These are phyloP conservation scores for Epicampocera succincta DNA, from an alignment of 2,888 invertebrate species.

Conservation along the genomic window DNA sequence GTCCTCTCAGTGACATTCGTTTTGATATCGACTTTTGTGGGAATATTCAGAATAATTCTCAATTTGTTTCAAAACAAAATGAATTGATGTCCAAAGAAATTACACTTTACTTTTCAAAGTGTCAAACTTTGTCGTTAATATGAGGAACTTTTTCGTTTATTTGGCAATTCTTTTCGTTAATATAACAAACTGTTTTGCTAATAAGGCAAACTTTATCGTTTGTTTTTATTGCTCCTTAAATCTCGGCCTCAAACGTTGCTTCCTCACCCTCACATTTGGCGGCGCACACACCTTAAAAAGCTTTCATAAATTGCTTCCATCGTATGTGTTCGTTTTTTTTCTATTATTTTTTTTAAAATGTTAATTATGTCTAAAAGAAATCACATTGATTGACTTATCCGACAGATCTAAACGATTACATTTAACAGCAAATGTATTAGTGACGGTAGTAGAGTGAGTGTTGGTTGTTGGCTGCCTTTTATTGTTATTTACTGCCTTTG, in stretches of 20 bases:
- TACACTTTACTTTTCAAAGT: no score
- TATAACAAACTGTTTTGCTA: no score
- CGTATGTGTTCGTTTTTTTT: neutral
- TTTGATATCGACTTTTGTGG: no score
- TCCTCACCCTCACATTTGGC: constrained; percentile 16
- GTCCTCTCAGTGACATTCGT: no score
- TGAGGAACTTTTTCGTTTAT: no score
- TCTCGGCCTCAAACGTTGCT: neutral
- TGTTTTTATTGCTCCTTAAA: neutral
- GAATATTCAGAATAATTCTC: no score
- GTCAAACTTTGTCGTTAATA: no score
- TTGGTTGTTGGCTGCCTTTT: constrained; percentile 40
- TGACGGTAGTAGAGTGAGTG: constrained; percentile 62
- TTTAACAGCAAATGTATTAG: constrained; percentile 60
- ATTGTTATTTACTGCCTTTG: constrained; percentile 41
- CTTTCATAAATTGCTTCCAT: neutral
- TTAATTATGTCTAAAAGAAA: constrained; percentile 77
- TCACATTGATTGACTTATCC: constrained; percentile 80
- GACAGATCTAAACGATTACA: constrained; percentile 73
- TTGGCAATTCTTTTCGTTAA: no score
- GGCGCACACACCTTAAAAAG: constrained; percentile 37
- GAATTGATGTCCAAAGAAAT: no score
- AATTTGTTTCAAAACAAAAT: no score
- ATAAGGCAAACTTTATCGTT: neutral
- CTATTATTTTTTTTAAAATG: constrained; percentile 41